Conservation (phyloP, 1,140 invertebrate genomes). For the Paralvinella palmiformis region DNA sequence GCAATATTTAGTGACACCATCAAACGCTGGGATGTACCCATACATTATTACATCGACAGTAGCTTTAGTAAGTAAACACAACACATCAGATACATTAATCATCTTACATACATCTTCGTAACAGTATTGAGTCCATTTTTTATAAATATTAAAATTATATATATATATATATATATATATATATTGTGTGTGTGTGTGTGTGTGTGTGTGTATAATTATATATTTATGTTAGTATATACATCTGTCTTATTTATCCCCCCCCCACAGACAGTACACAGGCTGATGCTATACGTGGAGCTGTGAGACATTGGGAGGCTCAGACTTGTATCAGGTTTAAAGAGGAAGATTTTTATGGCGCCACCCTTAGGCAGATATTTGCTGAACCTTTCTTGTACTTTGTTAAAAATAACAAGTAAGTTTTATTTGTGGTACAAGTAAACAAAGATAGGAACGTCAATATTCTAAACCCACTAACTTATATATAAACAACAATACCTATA, state of each 20-base stretch:
- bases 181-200: neutral
- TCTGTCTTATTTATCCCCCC: neutral
- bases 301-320: slow-evolving; percentile 32
- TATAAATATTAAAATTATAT: neutral
- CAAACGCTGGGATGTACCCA: neutral
- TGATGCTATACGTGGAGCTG: neutral
- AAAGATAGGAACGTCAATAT: too few relatives aligned
- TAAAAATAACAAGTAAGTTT: too few relatives aligned
- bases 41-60: neutral
- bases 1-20: neutral
- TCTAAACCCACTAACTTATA: too few relatives aligned
- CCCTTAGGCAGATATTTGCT: too few relatives aligned
- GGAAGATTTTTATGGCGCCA: neutral
- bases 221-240: neutral
- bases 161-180: neutral
- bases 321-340: slow-evolving; percentile 39
- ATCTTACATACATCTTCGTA: neutral
- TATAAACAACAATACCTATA: too few relatives aligned
- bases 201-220: neutral
- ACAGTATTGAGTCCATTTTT: neutral
- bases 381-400: too few relatives aligned
- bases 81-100: neutral
- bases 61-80: neutral
- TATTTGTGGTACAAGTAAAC: too few relatives aligned
- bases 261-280: neutral